Evolutionary conservation across 2,113 vertebrate genomes (phyloP).

Genomic region (Cavia porcellus): DNA sequence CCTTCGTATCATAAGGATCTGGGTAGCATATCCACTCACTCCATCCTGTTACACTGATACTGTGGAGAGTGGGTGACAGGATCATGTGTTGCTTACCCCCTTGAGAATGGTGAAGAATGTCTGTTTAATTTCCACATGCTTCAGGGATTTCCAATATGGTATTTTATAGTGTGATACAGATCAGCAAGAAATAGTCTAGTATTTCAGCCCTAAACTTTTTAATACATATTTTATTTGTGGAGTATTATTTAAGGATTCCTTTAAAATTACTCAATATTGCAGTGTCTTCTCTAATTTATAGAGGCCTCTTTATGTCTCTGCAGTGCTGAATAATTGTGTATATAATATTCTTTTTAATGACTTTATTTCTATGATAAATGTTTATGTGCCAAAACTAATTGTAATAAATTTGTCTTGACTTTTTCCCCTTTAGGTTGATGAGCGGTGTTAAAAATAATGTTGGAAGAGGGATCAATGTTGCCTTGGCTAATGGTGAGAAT

Average conservation of each 20-base stretch:
- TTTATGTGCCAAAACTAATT: background rate
- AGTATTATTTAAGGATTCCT: slow-evolving; percentile 43
- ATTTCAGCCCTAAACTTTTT: background rate
- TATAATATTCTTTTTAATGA: background rate
- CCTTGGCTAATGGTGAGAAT: slow-evolving; percentile 94
- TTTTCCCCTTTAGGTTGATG: slow-evolving; percentile 92
- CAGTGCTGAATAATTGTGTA: background rate
- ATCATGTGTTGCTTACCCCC: background rate
- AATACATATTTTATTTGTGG: background rate
- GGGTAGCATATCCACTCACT: background rate
- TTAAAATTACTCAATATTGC: background rate
- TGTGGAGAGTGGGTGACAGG: background rate
- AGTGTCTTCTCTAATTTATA: background rate
- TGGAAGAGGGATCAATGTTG: slow-evolving; percentile 96
- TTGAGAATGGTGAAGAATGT: background rate
- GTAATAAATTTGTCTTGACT: slow-evolving; percentile 63
- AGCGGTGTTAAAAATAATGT: slow-evolving; percentile 99
- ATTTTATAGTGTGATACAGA: background rate
- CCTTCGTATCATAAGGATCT: background rate
- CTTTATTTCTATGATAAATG: background rate
- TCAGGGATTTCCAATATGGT: background rate
- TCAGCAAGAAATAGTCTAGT: background rate
- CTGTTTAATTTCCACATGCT: background rate
- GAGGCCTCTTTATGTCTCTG: background rate
- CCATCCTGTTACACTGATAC: background rate